A percentile compares a stretch with the other conserved stretches of the same genome.
phyloP scores from a whole-genome alignment of 2,888 invertebrate species.

The Lamellibrachia columna region DNA sequence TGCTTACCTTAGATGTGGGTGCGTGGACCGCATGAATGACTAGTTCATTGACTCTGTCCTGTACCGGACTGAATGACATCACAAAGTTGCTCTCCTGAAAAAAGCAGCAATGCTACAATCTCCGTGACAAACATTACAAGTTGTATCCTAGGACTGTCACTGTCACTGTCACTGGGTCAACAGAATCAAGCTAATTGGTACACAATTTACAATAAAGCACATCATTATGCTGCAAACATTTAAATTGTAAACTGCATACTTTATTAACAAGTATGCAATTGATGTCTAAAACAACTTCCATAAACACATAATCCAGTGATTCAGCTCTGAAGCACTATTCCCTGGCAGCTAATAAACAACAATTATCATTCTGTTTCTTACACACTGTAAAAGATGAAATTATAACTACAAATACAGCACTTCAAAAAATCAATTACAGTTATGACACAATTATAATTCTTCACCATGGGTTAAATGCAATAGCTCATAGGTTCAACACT shows the following conservation, averaged over 20 bases:
- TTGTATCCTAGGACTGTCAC: not conserved
- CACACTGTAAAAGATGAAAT: not conserved
- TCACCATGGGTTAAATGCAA: too few relatives aligned
- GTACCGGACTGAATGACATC: slow-evolving; percentile 60
- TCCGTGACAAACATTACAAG: not conserved
- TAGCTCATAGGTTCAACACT: too few relatives aligned
- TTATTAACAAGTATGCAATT: too few relatives aligned
- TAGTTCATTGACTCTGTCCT: slow-evolving; percentile 59
- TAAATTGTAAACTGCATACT: too few relatives aligned
- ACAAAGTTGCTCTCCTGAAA: slow-evolving; percentile 62
- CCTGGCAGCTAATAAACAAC: too few relatives aligned
- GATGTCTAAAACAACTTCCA: too few relatives aligned
- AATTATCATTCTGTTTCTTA: not conserved
- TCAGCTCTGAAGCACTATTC: too few relatives aligned
- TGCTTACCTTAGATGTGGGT: too few relatives aligned
- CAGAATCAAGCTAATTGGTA: not conserved
- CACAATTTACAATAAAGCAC: not conserved
- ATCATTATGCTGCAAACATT: not conserved
- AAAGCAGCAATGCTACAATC: not conserved
- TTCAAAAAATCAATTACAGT: too few relatives aligned
- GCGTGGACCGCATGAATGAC: slow-evolving; percentile 51
- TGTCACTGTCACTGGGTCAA: not conserved
- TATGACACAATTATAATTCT: too few relatives aligned
- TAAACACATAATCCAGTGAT: too few relatives aligned
- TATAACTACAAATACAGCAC: too few relatives aligned